These are phyloP conservation scores for Cylas formicarius DNA, from an alignment of 1,140 invertebrate species.

Conservation along the genomic window DNA sequence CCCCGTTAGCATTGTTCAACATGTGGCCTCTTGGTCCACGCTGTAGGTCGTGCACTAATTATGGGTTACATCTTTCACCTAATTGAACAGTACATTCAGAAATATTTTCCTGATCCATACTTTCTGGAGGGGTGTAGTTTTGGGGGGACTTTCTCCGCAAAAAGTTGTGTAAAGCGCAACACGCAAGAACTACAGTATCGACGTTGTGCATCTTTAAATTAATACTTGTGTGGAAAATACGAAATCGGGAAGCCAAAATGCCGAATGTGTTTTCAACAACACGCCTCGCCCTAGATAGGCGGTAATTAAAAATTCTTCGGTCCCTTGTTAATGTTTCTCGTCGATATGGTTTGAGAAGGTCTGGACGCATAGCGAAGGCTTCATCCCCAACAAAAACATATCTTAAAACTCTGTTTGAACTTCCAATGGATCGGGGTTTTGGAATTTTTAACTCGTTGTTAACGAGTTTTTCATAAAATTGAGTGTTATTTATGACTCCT, in stretches of 20 bases:
- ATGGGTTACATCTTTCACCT: conserved; percentile 12
- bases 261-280: conserved; percentile 41
- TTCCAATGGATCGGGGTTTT: conserved; percentile 11
- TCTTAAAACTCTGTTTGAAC: conserved; percentile 14
- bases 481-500: conserved; percentile 31
- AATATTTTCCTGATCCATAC: conserved; percentile 18
- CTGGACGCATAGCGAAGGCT: conserved; percentile 32
- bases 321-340: conserved; percentile 22
- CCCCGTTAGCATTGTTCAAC: neutral
- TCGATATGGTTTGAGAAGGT: conserved; percentile 41
- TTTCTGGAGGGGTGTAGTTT: conserved; percentile 13
- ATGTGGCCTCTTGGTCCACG: conserved; percentile 8
- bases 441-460: conserved; percentile 16
- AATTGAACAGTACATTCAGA: conserved; percentile 12
- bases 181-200: conserved; percentile 23
- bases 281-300: conserved; percentile 32
- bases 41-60: conserved; percentile 12
- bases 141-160: conserved; percentile 1
- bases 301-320: conserved; percentile 37
- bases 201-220: conserved; percentile 15
- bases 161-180: conserved; percentile 18
- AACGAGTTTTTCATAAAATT: conserved; percentile 23
- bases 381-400: conserved; percentile 32
- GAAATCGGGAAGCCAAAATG: conserved; percentile 23
- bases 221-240: conserved; percentile 17